These are phyloP conservation scores for Hydrocynus forskahlii DNA, from an alignment of 2,797 vertebrate genomes.

Conservation along the genomic window DNA sequence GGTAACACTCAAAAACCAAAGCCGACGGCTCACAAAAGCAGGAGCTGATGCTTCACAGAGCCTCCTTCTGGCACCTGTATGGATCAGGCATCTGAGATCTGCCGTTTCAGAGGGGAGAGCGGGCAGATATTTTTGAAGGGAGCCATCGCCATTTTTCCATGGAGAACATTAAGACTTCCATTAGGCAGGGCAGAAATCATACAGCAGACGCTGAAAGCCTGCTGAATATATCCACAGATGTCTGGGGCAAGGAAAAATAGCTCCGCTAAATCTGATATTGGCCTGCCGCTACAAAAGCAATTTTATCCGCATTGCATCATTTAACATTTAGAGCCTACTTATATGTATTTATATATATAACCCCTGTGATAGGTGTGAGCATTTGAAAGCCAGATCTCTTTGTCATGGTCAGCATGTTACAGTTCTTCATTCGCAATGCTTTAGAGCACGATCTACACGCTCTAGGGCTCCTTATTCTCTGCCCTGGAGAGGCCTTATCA, in stretches of 20 bases:
- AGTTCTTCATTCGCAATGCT: neutral
- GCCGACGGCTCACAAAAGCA: constrained; percentile 8
- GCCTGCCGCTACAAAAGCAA: constrained; percentile 20
- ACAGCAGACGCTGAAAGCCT: constrained; percentile 14
- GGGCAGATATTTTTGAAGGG: constrained; percentile 5
- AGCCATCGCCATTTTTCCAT: neutral
- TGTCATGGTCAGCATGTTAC: constrained; percentile 11
- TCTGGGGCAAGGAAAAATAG: constrained; percentile 11
- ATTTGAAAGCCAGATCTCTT: constrained; percentile 13
- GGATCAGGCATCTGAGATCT: neutral
- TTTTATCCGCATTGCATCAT: constrained; percentile 45
- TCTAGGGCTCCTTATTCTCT: constrained; percentile 2
- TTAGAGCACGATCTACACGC: neutral
- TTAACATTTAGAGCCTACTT: constrained; percentile 41
- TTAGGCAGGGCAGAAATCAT: constrained; percentile 28
- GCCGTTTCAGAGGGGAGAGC: constrained; percentile 2
- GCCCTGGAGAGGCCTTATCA: constrained; percentile 44
- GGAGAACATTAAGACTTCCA: constrained; percentile 18
- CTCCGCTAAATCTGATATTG: constrained; percentile 29
- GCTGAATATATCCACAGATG: constrained; percentile 38
- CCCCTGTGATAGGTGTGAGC: neutral
- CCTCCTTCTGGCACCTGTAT: constrained; percentile 1
- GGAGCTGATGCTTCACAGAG: neutral
- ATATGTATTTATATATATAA: constrained; percentile 19
- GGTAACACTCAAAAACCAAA: constrained; percentile 21